Conservation (phyloP, 2,888 invertebrate species). For the Terebella lapidaria region DNA sequence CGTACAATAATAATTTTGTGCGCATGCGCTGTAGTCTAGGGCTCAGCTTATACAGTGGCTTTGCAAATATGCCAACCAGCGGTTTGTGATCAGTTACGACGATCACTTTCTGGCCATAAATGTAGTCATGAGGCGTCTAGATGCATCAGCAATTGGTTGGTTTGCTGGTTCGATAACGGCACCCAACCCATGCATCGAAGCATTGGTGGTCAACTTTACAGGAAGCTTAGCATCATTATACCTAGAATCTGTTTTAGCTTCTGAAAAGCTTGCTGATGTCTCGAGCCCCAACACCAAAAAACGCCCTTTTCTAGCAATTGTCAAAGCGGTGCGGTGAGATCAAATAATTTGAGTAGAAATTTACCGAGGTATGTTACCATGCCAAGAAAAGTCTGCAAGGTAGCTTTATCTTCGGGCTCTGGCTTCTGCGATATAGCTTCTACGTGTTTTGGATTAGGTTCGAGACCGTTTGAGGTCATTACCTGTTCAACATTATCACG, state of each 20-base stretch:
- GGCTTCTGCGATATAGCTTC: conserved; percentile 18
- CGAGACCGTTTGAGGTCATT: conserved; percentile 11
- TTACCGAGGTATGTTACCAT: conserved; percentile 25
- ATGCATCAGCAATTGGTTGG: neutral
- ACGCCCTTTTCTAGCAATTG: neutral
- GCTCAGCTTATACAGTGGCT: neutral
- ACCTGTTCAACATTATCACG: neutral
- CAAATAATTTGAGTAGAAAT: conserved; percentile 23
- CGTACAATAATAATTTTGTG: neutral
- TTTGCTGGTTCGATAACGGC: neutral
- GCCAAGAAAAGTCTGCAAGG: conserved; percentile 11
- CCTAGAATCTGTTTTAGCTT: neutral
- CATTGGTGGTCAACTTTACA: neutral
- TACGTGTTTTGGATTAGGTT: conserved; percentile 19
- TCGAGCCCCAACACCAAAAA: neutral
- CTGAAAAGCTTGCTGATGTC: neutral
- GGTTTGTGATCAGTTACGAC: conserved; percentile 1
- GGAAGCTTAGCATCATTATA: neutral
- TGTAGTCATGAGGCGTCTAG: neutral
- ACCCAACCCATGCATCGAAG: neutral
- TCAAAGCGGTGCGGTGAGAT: conserved; percentile 13
- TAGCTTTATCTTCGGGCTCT: conserved; percentile 4
- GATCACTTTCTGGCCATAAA: neutral
- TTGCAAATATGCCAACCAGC: neutral
- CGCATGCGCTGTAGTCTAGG: conserved; percentile 1